Percentiles rank a stretch among this genome's conserved stretches.
Conservation (phyloP, 64 coral and sea anemone species). For the Dendronephthya gigantea region DNA sequence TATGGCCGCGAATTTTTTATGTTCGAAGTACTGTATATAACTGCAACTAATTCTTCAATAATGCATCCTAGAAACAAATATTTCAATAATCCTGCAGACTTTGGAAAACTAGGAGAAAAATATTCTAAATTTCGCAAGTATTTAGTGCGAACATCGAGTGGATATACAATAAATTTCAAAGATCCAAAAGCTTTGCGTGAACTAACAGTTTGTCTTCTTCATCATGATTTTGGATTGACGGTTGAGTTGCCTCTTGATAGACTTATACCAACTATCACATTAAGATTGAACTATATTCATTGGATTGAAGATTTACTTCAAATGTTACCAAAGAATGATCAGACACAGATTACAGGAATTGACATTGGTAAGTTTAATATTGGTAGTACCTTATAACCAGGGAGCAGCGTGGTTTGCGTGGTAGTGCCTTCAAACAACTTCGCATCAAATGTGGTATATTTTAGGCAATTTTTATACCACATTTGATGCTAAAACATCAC, state of each 20-base stretch:
- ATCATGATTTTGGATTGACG: slow-evolving; percentile 67
- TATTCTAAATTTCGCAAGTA: slow-evolving; percentile 53
- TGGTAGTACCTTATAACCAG: neutral
- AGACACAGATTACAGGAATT: slow-evolving; percentile 17
- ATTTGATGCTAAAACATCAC: too few relatives aligned
- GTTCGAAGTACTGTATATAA: neutral
- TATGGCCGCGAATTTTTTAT: too few relatives aligned
- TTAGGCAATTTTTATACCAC: too few relatives aligned
- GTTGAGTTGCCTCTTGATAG: slow-evolving; percentile 75
- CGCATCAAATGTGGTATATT: too few relatives aligned
- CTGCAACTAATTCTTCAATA: slow-evolving; percentile 46
- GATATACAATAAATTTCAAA: slow-evolving; percentile 64
- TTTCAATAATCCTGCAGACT: slow-evolving; percentile 69
- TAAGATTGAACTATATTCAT: slow-evolving; percentile 74
- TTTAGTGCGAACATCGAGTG: slow-evolving; percentile 35
- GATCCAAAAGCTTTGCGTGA: slow-evolving; percentile 66
- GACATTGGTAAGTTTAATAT: slow-evolving; percentile 45
- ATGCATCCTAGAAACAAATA: slow-evolving; percentile 94
- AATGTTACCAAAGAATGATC: slow-evolving; percentile 18
- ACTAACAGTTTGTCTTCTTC: slow-evolving; percentile 49
- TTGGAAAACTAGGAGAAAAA: slow-evolving; percentile 56
- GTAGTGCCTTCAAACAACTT: too few relatives aligned
- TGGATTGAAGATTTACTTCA: slow-evolving; percentile 80
- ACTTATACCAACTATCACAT: slow-evolving; percentile 71
- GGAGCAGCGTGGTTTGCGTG: too few relatives aligned